Evolutionary conservation across 2,113 vertebrate genomes (phyloP), one percentile per base, ranked within the genome.

Genomic region (Nettapus auritus): DNA sequence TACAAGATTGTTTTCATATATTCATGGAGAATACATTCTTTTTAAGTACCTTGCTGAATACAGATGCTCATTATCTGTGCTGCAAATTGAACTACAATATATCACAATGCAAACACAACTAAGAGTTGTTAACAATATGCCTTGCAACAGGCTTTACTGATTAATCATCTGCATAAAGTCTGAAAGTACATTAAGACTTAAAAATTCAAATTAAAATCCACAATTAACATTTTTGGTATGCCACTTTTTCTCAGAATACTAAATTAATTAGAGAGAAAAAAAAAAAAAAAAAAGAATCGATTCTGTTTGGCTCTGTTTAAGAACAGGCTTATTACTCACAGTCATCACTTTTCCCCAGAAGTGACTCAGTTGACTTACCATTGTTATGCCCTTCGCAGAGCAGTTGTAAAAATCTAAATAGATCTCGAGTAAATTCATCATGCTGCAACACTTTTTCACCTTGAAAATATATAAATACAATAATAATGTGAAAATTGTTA

Each of bases 341-440:
- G 8, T 63, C 25, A 69, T 70, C 22, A 31, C 12, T 88, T 90
- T 95, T n/a, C 42, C 74, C 21, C 38, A 3, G 63, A 93, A 52
- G 50, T 20, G 38, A 44, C 88, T 42, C 17, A 20, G n/a, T 77
- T 69, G 53, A 97, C 98, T 96, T 98, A 99, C 99, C 99, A 66
- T 99, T 99, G 96, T 99, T 99, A 97, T 99, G 99, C 50, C 99
- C 99, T 98, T 99, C 99, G 98, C 99, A 99, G 50, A 99, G 99
- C 80, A 99, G 98, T 95, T 99, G 99, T 85, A 99, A 98, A 97
- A 99, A 99, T 97, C 99, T 98, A 97, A 99, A 99, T 40, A 99
- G 98, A 97, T 99, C 99, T 90, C 98, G 98, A 59, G 99, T 99
- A 97, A 99, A 99, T 97, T 99, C 99, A 68, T 99, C 99, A 74